Percentiles rank a stretch among this genome's conserved stretches.
Evolutionary conservation across 2,888 invertebrate genomes (phyloP).

Genomic region (Notodonta ziczac): DNA sequence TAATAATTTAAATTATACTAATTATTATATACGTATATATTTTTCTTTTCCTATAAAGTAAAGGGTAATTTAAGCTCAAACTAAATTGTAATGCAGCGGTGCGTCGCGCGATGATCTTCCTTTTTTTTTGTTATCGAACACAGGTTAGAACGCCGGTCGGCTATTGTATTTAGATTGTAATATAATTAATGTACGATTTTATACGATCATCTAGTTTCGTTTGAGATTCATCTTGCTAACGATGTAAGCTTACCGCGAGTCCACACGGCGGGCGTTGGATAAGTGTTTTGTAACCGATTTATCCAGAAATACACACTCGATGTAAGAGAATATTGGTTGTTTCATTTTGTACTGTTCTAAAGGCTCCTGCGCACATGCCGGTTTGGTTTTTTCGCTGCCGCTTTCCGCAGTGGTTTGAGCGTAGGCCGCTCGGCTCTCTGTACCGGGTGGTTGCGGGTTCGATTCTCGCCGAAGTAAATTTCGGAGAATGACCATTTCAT

Average conservation of each 20-base stretch:
- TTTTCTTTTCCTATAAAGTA: constrained; percentile 75
- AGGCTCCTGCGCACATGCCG: too few relatives aligned
- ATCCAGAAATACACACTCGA: constrained; percentile 84
- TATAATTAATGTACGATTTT: constrained; percentile 66
- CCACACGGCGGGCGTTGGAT: constrained; percentile 61
- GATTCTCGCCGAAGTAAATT: too few relatives aligned
- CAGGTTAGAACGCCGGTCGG: constrained; percentile 68
- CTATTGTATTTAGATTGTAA: constrained; percentile 80
- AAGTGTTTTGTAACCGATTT: constrained; percentile 83
- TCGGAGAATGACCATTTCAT: too few relatives aligned
- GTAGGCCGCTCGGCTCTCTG: too few relatives aligned
- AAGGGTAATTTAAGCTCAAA: constrained; percentile 84
- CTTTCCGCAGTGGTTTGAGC: too few relatives aligned
- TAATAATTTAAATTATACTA: constrained; percentile 83
- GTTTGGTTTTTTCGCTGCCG: too few relatives aligned
- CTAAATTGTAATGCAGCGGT: constrained; percentile 54
- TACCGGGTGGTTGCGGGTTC: too few relatives aligned
- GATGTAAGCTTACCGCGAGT: constrained; percentile 59
- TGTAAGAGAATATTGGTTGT: constrained; percentile 78
- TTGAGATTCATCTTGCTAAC: constrained; percentile 63
- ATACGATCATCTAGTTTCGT: constrained; percentile 67
- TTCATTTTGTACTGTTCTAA: constrained; percentile 52
- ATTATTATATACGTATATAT: constrained; percentile 67
- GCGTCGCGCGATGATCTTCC: constrained; percentile 50
- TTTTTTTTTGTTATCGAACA: constrained; percentile 52